Percentiles rank a stretch among this genome's conserved stretches.
phyloP scores from a whole-genome alignment of 2,113 vertebrate genomes.

The Telmatochromis brachygnathus region DNA sequence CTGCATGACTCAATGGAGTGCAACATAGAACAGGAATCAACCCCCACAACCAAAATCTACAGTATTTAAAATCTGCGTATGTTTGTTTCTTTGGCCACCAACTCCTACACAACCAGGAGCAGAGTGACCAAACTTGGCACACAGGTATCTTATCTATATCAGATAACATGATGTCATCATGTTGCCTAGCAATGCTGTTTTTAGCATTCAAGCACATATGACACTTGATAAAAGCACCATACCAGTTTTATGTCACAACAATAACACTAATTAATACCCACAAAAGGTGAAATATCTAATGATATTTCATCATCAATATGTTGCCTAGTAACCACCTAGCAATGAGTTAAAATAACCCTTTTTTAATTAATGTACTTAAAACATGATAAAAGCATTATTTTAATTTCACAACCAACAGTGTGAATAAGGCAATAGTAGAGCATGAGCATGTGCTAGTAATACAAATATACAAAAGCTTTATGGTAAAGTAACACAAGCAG shows the following conservation, averaged over 20 bases:
- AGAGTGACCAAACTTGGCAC: neutral
- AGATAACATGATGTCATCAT: neutral
- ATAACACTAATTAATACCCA: neutral
- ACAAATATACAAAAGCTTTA: neutral
- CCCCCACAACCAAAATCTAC: neutral
- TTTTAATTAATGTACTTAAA: neutral
- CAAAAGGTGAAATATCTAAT: neutral
- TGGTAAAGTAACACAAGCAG: neutral
- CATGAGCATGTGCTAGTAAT: neutral
- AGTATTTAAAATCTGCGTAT: neutral
- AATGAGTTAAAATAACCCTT: neutral
- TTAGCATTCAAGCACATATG: neutral
- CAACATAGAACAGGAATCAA: neutral
- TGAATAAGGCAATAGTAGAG: neutral
- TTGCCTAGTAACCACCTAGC: neutral
- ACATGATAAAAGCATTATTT: neutral
- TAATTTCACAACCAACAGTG: neutral
- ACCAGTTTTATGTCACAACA: neutral
- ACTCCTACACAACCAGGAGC: neutral
- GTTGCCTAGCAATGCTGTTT: neutral
- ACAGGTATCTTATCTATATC: neutral
- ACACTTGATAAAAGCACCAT: neutral
- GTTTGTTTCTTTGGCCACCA: neutral
- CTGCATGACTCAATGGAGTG: neutral
- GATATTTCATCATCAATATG: neutral